Conservation (phyloP, 2,113 vertebrate genomes). For the Coreoperca whiteheadi region DNA sequence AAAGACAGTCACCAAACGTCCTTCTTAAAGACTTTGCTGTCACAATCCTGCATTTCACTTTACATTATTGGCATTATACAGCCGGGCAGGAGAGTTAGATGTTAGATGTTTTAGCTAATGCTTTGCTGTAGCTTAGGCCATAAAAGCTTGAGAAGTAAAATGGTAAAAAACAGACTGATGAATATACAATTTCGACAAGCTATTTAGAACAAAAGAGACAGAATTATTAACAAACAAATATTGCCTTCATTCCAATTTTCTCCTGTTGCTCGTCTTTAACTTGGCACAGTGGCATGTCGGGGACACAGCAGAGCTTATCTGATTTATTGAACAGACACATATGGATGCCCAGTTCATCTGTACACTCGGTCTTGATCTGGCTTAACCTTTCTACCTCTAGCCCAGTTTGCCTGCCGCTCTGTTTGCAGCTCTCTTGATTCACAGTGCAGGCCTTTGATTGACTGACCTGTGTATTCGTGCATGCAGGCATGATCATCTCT, state of each 20-base stretch:
- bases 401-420: conserved; percentile 42
- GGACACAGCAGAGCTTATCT: conserved; percentile 22
- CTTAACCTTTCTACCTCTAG: conserved; percentile 71
- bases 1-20: conserved; percentile 63
- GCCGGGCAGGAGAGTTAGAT: neutral
- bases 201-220: neutral
- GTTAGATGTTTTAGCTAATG: conserved; percentile 2
- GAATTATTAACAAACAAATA: neutral
- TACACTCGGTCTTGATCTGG: conserved; percentile 59
- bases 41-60: conserved; percentile 41
- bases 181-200: neutral
- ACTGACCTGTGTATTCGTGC: conserved; percentile 26
- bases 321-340: conserved; percentile 40
- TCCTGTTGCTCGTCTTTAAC: neutral
- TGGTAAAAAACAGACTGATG: conserved; percentile 10
- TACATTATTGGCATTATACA: conserved; percentile 15
- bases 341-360: conserved; percentile 54
- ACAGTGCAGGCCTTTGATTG: conserved; percentile 43
- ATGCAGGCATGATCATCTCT: conserved; percentile 15
- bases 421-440: conserved; percentile 49
- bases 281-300: neutral
- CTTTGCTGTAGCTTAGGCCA: neutral
- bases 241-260: too few species aligned
- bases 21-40: conserved; percentile 47
- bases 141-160: neutral